phyloP scores from a whole-genome alignment of 2,888 invertebrate genomes.

The Agrotis puta region DNA sequence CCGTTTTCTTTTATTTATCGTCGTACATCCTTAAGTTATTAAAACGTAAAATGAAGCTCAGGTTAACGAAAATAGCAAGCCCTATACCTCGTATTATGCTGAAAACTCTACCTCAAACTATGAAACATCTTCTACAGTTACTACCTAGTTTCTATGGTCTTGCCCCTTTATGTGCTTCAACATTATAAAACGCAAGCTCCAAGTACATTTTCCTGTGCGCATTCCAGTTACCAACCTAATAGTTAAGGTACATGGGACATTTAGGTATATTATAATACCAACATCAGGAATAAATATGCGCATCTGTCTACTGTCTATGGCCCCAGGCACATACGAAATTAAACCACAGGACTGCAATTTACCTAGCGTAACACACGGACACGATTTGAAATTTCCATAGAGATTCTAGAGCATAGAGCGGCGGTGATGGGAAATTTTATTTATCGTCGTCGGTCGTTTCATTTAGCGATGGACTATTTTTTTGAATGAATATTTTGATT shows the following conservation, averaged over 20 bases:
- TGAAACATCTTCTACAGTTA: background rate
- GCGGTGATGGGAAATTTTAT: constrained; percentile 5
- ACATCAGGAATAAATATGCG: constrained; percentile 56
- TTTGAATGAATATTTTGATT: background rate
- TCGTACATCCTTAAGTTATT: no score
- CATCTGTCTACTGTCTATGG: constrained; percentile 59
- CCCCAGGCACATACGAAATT: constrained; percentile 66
- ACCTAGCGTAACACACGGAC: constrained; percentile 47
- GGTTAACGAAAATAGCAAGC: background rate
- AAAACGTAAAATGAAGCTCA: no score
- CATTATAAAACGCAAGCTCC: constrained; percentile 14
- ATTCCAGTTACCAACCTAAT: constrained; percentile 36
- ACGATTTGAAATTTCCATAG: constrained; percentile 49
- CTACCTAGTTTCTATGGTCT: background rate
- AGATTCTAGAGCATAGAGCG: constrained; percentile 21
- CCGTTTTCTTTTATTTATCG: no score
- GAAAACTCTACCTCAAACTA: background rate
- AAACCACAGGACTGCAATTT: constrained; percentile 68
- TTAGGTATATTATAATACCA: constrained; percentile 58
- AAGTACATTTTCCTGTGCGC: constrained; percentile 36
- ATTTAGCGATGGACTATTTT: background rate
- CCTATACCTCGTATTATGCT: background rate
- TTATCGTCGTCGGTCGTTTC: background rate
- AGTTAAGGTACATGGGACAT: constrained; percentile 48
- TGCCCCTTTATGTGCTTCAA: constrained; percentile 3